Evolutionary conservation across 2,888 invertebrate genomes (phyloP), one percentile per base, ranked within the genome.

Genomic region (Oxystoma pomonae): DNA sequence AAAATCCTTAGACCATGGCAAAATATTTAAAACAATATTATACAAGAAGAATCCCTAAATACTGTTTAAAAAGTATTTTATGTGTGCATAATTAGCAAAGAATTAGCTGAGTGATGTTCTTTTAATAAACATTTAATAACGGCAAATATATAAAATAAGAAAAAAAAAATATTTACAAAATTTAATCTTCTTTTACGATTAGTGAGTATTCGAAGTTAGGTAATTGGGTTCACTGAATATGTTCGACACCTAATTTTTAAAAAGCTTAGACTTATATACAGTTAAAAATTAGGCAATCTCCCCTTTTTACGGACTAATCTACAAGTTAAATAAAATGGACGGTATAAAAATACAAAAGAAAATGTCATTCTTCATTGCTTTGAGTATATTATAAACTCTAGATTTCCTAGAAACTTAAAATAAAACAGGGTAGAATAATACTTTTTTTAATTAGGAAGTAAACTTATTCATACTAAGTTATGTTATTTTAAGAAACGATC

Each of bases 121-220:
- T n/a, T n/a, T n/a, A n/a, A n/a, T n/a, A n/a, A n/a, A n/a, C n/a
- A n/a, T n/a, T n/a, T n/a, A n/a, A n/a, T n/a, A n/a, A n/a, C n/a
- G 56, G 57, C 52, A 66, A 66, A 49, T 57, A 62, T 60, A 65
- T 57, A 64, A 59, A 61, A 64, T 59, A 58, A 55, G 55, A 63
- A 59, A 60, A 22, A 57, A 3, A 18, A 55, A 16, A 17, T 55
- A 20, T 21, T 70, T 72, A 73, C 71, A 71, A 69, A 73, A 75
- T 7, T 35, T 35, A 35, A 35, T 35, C 35, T 35, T 12, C 12
- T 35, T 75, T 74, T 75, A 75, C 73, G 70, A 69, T 69, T 65
- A 65, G 75, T 77, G 78, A 78, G 77, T 76, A 76, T 77, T 77
- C 69, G 68, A 73, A 77, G 76, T 77, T 76, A 77, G 73, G n/a